Evolutionary conservation across 2,888 invertebrate species (phyloP), one percentile per base, ranked within the genome.

Genomic region (Acrobasis consociella): DNA sequence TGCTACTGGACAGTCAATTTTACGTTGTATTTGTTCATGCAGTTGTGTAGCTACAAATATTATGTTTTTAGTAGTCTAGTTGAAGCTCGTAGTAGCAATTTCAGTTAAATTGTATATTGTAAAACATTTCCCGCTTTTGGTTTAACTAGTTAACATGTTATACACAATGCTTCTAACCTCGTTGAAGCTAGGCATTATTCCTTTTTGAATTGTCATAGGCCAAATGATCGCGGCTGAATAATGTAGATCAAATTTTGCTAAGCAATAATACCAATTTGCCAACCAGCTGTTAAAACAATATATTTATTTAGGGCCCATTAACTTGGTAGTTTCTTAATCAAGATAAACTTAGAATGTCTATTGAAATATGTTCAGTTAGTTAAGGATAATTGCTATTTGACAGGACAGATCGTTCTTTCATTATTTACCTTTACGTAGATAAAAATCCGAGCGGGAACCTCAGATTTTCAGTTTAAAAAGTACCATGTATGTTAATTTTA

Each of bases 221-320:
- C 5, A n/a, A 31, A 52, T 52, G 22, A 31, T 58, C 5, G 56
- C 31, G 5, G 8, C 9, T 42, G 49, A 37, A 58, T 49, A 58
- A 61, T 64, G 58, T 63, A 62, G 62, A 64, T 67, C 62, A 10
- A 64, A 64, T 62, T 64, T 56, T 56, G 64, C 56, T 49, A 37
- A 37, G 59, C 59, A 59, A 59, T 59, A 49, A 49, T 16, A 38
- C 37, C 37, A 59, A 59, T 59, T 59, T 49, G n/a, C 15, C 37
- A 49, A 15, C 16, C 15, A 15, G n/a, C 31, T 39, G 16, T 60
- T 50, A 5, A 39, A 42, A 39, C 55, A 42, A 56, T 53, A 17
- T 56, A 56, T 56, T 56, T 56, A 56, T 56, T 39, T 42, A 42
- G 9, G 55, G 9, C 16, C 55, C 55, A 56, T 56, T 56, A 16